Percentiles rank a stretch among this genome's conserved stretches.
Evolutionary conservation across 2,797 vertebrate species (phyloP).

Genomic region (Novumbra hubbsi): DNA sequence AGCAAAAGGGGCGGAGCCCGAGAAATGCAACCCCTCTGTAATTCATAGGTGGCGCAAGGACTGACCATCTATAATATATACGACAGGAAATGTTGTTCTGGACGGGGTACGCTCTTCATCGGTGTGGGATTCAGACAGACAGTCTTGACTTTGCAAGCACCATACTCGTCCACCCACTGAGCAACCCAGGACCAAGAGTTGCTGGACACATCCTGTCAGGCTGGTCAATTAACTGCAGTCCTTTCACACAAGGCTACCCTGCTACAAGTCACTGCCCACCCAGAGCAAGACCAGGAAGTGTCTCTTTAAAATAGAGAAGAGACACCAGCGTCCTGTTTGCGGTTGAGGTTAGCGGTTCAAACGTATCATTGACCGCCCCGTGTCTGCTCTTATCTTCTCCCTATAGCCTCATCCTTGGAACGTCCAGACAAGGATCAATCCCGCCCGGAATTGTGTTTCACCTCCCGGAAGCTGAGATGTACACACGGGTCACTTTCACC

Average conservation of each 20-base stretch:
- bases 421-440: conserved; percentile 72
- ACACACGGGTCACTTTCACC: conserved; percentile 68
- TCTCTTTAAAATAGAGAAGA: conserved; percentile 48
- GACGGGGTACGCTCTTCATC: too few species aligned
- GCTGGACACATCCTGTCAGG: not conserved
- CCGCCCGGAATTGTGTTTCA: conserved; percentile 68
- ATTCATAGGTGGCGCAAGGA: too few species aligned
- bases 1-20: too few species aligned
- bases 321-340: conserved; percentile 44
- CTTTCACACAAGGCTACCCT: conserved; percentile 35
- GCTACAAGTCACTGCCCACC: not conserved
- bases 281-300: conserved; percentile 12
- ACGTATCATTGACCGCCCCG: conserved; percentile 60
- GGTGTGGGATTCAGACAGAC: too few species aligned
- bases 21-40: too few species aligned
- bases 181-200: too few species aligned
- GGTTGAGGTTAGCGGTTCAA: conserved; percentile 60
- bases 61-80: too few species aligned
- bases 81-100: too few species aligned
- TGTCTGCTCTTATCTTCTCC: conserved; percentile 68
- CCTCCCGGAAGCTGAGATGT: conserved; percentile 67
- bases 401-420: conserved; percentile 54
- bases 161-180: too few species aligned
- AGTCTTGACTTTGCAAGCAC: too few species aligned
- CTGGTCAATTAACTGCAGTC: not conserved